Conservation (phyloP, 2,888 invertebrate species). For the Tolmerus cingulatus region DNA sequence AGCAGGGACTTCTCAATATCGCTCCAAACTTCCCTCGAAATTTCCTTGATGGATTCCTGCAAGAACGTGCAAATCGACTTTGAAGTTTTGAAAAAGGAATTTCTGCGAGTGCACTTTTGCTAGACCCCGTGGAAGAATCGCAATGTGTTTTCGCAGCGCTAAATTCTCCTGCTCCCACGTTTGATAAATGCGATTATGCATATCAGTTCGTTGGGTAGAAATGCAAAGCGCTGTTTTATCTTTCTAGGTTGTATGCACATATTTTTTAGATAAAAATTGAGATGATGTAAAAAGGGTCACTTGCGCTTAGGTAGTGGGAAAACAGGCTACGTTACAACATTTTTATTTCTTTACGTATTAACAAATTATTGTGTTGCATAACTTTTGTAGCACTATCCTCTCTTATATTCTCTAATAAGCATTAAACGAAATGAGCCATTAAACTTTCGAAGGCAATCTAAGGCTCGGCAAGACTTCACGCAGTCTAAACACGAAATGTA, state of each 20-base stretch:
- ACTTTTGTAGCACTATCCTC: no score
- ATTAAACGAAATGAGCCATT: no score
- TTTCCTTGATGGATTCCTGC: neutral
- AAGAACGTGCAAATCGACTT: neutral
- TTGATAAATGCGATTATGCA: neutral
- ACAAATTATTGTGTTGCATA: no score
- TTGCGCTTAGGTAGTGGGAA: neutral
- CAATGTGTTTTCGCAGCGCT: neutral
- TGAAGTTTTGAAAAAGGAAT: neutral
- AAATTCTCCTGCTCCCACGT: neutral
- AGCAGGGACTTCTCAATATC: neutral
- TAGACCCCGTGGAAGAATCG: neutral
- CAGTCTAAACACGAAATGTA: neutral
- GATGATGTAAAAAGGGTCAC: neutral
- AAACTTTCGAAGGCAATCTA: no score
- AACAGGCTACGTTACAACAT: neutral
- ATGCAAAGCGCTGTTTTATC: neutral
- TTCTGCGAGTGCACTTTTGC: neutral
- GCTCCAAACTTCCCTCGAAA: neutral
- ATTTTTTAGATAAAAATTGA: neutral
- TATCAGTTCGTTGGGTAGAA: neutral
- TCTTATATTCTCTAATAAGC: no score
- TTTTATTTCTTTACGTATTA: no score
- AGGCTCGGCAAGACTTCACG: neutral
- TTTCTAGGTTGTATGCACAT: neutral